Percentiles rank a stretch among this genome's conserved stretches.
phyloP scores from a whole-genome alignment of 1,140 invertebrate species.

The Sarcophaga bullata region DNA sequence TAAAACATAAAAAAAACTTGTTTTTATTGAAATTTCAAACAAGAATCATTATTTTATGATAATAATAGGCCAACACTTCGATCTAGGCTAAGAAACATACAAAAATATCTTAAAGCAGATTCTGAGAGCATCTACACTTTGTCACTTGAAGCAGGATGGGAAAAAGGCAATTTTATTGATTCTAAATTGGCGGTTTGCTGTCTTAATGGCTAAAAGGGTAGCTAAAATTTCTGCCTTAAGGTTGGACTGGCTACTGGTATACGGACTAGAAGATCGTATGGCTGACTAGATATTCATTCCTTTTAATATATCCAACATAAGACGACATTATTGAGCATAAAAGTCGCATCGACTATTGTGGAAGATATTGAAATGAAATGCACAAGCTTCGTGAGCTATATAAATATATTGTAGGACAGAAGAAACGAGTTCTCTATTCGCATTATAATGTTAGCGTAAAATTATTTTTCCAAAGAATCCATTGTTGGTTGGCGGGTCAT shows the following conservation, averaged over 20 bases:
- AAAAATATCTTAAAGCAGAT: no score
- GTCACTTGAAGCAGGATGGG: neutral
- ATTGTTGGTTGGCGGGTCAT: neutral
- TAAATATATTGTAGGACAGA: no score
- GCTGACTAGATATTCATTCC: no score
- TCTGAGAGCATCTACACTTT: neutral
- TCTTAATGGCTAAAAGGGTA: no score
- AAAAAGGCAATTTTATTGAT: neutral
- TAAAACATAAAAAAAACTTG: neutral
- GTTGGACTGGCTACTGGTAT: no score
- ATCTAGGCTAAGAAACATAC: no score
- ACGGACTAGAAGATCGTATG: no score
- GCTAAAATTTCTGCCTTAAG: no score
- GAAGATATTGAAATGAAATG: neutral
- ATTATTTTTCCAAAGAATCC: neutral
- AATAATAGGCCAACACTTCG: no score
- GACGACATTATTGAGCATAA: neutral
- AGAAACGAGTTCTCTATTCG: no score
- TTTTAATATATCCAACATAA: neutral
- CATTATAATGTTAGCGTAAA: neutral
- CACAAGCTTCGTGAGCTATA: no score
- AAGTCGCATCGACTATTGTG: neutral
- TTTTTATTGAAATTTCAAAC: neutral
- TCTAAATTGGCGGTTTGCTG: no score
- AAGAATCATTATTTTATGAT: constrained; percentile 17